Base-by-base conservation (phyloP, 1,140 invertebrate species). In the Bradysia coprophila region DNA sequence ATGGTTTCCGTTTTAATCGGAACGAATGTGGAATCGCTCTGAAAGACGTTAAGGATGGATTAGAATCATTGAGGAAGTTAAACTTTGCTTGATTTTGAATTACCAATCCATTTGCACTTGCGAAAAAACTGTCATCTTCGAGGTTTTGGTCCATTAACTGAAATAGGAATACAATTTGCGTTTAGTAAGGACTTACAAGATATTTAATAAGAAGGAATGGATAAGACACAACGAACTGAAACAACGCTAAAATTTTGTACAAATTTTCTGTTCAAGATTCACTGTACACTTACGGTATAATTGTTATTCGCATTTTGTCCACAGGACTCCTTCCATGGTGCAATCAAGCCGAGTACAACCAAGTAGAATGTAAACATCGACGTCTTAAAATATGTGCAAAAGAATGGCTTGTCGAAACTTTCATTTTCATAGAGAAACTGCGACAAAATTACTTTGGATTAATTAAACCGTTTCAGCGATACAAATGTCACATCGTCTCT, bases 311-410 rank as follows among this genome's bases (percentile, higher is more conserved):
- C 9, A 44, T 75, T 69, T 47, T 71, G 71, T 38, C 68, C 69
- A 51, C 82, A 89, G 43, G 78, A 73, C 41, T 81, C 73, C 54
- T 80, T 68, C 86, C 85, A 92, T 18, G 83, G 78, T 41, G 75
- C 74, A 69, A 81, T 81, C 46, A 88, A 75, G 40, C 84, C 69
- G 48, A 90, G 78, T 19, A 86, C 83, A 43, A 85, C 57, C 38
- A 91, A 63, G 57, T 90, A 92, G 18, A 89, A 57, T 2, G 76
- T 75, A 55, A 91, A 89, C 81, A 92, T 81, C 6, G 79, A 81
- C 9, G 82, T 89, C 61, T 89, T 89, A 24, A 88, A 62, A 58
- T 88, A 92, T 6, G 86, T 88, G 49, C 73, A 87, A 59, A 90
- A 91, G 63, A 87, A 90, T 42, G 87, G 85, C 51, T 90, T 90